phyloP scores from a whole-genome alignment of 2,113 vertebrate genomes.

The Trogon surrucura region DNA sequence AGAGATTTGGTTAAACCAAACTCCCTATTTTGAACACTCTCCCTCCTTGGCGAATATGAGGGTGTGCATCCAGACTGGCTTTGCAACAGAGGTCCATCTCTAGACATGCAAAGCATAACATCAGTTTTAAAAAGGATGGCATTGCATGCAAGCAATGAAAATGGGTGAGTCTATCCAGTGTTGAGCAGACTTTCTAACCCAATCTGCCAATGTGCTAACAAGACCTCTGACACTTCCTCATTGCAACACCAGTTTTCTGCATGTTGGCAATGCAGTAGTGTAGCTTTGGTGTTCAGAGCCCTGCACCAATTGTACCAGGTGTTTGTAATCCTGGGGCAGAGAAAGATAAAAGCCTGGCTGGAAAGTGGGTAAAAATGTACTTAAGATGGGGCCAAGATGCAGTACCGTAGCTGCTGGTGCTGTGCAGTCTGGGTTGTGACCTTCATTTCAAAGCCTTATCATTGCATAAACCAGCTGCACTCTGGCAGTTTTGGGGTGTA shows the following conservation, averaged over 20 bases:
- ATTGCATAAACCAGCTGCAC: not conserved
- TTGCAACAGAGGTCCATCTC: not conserved
- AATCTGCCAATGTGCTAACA: not conserved
- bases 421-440: conserved; percentile 16
- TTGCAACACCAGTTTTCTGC: not conserved
- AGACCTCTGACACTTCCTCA: not conserved
- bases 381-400: not conserved
- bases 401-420: not conserved
- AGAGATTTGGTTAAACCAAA: not conserved
- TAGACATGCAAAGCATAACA: not conserved
- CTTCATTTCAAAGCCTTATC: conserved; percentile 43
- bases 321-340: conserved; percentile 18
- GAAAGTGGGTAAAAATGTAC: not conserved
- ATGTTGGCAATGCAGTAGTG: not conserved
- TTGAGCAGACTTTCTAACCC: not conserved
- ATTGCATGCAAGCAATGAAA: not conserved
- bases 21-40: not conserved
- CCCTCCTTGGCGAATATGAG: not conserved
- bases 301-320: conserved; percentile 16
- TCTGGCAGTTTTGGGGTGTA: conserved; percentile 48
- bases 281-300: not conserved
- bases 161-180: not conserved
- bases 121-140: not conserved
- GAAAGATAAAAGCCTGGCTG: not conserved
- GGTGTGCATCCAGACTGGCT: not conserved